Evolutionary conservation across 2,113 vertebrate species (phyloP), one percentile per base, ranked within the genome.

Genomic region (Synodontis membranacea): DNA sequence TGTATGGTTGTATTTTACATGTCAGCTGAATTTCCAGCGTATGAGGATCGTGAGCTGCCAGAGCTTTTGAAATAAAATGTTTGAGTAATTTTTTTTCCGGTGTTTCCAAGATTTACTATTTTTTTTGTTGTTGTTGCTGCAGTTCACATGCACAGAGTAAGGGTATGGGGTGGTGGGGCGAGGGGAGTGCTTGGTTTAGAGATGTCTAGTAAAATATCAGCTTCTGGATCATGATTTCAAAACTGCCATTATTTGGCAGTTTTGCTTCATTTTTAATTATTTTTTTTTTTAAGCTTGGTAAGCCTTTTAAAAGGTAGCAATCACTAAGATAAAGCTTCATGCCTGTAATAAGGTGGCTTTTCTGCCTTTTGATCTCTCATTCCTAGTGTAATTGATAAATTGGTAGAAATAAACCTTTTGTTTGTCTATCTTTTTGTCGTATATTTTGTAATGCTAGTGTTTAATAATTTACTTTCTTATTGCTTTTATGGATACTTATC

Each of bases 1-100:
- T 98, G 97, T 99, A 98, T 98, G 98, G 97, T 96, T 96, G 95
- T 99, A 99, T 99, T 99, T 99, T 99, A 98, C 97, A 97, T 98
- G 97, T 99, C 97, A 97, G 96, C 97, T 97, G 97, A 98, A 95
- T 94, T 94, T 94, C 96, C 96, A 96, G 80, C 96, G 94, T 94
- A 97, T 96, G 96, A 96, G 95, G 96, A 97, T 86, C 62, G 42
- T 80, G 86, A 89, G 88, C 89, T 84, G 96, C 96, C 96, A 95
- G 95, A 97, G 97, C 97, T 99, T 98, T 97, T 96, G 86, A 99
- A 99, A 98, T 96, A 99, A 98, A 97, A 95, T 81, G 5, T 76
- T 94, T 94, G 92, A 91, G 92, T 92, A 91, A 88, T 91, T 88
- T 92, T 92, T 86, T 89, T 88, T 83, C 85, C 76, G 37, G 78